Base-by-base conservation (phyloP, 1,140 invertebrate species). In the Lordiphosa mommai region DNA sequence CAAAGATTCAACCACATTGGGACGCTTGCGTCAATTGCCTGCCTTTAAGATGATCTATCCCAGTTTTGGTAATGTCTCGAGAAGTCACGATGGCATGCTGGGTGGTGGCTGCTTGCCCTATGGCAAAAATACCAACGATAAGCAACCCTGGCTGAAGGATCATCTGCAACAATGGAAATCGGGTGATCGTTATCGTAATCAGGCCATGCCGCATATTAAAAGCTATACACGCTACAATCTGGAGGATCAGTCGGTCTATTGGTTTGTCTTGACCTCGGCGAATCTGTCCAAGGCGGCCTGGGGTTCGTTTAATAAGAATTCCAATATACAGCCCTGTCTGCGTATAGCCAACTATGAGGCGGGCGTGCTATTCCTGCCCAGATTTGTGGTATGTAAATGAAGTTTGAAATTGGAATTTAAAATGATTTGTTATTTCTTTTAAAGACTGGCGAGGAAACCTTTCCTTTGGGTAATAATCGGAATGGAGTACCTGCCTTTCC, bases 281-380 rank as follows among this genome's bases (percentile, higher is more conserved):
- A 99, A 99, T 90, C 88, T 99, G 4, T 98, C 97, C 8, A 98
- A 98, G 91, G 96, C 97, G 10, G 97, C 97, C 0, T 99, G 97
- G 97, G 97, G 97, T 51, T 91, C 89, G 10, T 82, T 92, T 13
- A 93, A 93, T 60, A 95, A 95, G 70, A 92, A 92, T 55, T 90
- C 91, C 37, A 89, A 89, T 32, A 90, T 90, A 29, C 80, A 90
- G 52, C 86, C 82, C 0, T 92, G 93, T 57, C 89, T 95, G 37
- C 92, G 94, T 60, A 93, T 97, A 1, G 92, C 95, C 84, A 98
- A 95, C 36, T 98, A 97, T 87, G 98, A 99, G 91, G 94, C 94
- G 14, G 97, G 97, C 0, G 94, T 99, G 6, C 79, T 99, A 6
- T 96, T 98, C 73, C 68, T 98, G 37, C 98, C 98, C 0, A 91